Percentiles rank a stretch among this genome's conserved stretches.
These are phyloP conservation scores for Agrotis exclamationis DNA, from an alignment of 2,888 invertebrate species.

Conservation along the genomic window DNA sequence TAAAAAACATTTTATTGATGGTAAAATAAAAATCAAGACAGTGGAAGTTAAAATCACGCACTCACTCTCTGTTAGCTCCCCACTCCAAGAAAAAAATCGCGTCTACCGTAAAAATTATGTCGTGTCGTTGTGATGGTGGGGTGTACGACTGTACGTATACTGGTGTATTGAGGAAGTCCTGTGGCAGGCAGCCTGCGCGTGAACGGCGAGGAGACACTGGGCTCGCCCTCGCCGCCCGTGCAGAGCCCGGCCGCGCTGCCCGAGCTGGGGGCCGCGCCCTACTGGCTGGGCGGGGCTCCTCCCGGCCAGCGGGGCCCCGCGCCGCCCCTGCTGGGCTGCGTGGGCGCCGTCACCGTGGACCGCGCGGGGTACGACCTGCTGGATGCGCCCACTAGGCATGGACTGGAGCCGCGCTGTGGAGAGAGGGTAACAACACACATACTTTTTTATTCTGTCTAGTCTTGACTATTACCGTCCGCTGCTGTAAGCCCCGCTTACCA, in stretches of 20 bases:
- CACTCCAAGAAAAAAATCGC: no score
- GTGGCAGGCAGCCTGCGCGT: conserved; percentile 93
- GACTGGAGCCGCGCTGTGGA: conserved; percentile 94
- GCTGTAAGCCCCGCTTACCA: no score
- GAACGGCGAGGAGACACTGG: conserved; percentile 93
- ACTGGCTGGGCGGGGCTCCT: conserved; percentile 97
- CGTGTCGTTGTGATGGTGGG: neutral
- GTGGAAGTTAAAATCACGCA: no score
- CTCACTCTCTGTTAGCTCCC: no score
- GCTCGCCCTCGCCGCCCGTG: conserved; percentile 92
- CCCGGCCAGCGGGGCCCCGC: conserved; percentile 89
- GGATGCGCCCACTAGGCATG: conserved; percentile 93
- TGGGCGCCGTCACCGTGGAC: conserved; percentile 94
- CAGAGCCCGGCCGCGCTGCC: conserved; percentile 92
- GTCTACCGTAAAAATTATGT: no score
- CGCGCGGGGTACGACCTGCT: conserved; percentile 94
- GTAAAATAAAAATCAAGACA: no score
- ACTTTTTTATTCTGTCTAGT: no score
- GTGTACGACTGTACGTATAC: conserved; percentile 14
- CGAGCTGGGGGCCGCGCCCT: conserved; percentile 92
- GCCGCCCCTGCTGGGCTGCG: conserved; percentile 94
- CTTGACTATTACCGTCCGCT: no score
- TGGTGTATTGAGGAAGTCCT: conserved; percentile 71
- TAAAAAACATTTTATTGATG: no score
- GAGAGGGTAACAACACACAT: conserved; percentile 87